A percentile compares a stretch with the other conserved stretches of the same genome.
Conservation (phyloP, 2,113 vertebrate genomes). For the Actenoides hombroni region DNA sequence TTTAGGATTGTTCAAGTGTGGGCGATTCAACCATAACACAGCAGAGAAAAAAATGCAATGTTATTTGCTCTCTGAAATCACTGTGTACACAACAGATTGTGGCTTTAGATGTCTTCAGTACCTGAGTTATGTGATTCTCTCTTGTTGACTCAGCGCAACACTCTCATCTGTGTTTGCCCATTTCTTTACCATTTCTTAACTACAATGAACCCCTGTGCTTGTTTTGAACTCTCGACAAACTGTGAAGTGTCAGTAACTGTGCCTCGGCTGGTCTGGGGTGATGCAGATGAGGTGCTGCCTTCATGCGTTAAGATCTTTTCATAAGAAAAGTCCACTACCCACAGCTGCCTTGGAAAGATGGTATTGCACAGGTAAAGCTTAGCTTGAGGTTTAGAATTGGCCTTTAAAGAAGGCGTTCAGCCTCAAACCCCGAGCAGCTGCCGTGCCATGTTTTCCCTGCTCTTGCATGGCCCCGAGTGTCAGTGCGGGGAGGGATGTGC, state of each 20-base stretch:
- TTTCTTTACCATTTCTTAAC: background rate
- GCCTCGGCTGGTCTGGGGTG: background rate
- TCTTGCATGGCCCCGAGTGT: fast-evolving
- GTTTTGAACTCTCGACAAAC: background rate
- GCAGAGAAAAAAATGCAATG: conserved; percentile 9
- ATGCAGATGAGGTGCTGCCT: background rate
- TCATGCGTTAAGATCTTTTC: fast-evolving
- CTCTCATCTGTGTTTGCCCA: background rate
- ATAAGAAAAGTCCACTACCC: fast-evolving
- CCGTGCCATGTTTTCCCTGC: fast-evolving
- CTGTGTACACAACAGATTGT: conserved; percentile 44
- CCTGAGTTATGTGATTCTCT: background rate
- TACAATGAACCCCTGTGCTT: background rate
- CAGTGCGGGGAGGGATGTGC: background rate
- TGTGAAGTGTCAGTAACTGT: background rate
- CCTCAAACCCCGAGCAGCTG: background rate
- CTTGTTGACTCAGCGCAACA: conserved; percentile 22
- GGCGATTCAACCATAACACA: background rate
- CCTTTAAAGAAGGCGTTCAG: background rate
- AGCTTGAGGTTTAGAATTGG: background rate
- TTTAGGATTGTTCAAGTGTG: background rate
- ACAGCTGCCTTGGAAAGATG: fast-evolving
- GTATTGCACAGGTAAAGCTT: background rate
- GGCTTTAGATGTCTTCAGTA: conserved; percentile 14
- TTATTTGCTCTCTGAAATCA: conserved; percentile 43